Base-by-base conservation (phyloP, 2,797 vertebrate genomes). In the Acanthis flammea region DNA sequence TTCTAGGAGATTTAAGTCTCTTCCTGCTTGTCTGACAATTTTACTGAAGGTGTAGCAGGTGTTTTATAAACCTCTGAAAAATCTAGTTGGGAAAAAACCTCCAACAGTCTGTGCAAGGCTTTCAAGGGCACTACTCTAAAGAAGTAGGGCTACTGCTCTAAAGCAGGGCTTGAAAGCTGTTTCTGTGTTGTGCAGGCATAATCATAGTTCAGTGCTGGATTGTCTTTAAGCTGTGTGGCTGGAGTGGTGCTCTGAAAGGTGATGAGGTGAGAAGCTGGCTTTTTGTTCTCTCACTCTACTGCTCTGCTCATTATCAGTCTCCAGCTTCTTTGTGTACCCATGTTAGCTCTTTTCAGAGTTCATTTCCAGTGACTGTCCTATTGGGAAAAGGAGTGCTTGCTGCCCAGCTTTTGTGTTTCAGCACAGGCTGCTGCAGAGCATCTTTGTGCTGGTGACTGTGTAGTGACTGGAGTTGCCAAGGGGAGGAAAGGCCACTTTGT, bases 11-110 rank as follows among this genome's bases (percentile, higher is more conserved):
- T 81, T 55, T 83, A 90, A 63, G 80, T 78, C 14, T 86, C 30
- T 55, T 66, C 47, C 30, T 88, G 17, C 30, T 74, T 78, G 35
- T 82, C 74, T 87, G 84, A 79, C 55, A 91, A 57, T 68, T 79
- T 39, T 58, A 60, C 41, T 82, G 70, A 55, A 65, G 19, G 19
- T 71, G 79, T 93, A 81, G 35, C 18, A 76, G 33, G 48, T 85
- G 76, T 66, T 90, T 94, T 93, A 87, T 53, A 82, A 72, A 80
- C 30, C 39, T 79, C 45, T 89, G 79, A 76, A 91, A 88, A 78
- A 85, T 57, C 19, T 48, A 31, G 31, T 47, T 67, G 13, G 15
- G 66, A 78, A 78, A 67, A 39, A 6, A 1, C 1, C 8, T 10
- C 17, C 8, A 39, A 12, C 17, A 44, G 19, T 31, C 30, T 81